Conservation (phyloP, 1,140 invertebrate genomes). For the Drosophila elegans region DNA sequence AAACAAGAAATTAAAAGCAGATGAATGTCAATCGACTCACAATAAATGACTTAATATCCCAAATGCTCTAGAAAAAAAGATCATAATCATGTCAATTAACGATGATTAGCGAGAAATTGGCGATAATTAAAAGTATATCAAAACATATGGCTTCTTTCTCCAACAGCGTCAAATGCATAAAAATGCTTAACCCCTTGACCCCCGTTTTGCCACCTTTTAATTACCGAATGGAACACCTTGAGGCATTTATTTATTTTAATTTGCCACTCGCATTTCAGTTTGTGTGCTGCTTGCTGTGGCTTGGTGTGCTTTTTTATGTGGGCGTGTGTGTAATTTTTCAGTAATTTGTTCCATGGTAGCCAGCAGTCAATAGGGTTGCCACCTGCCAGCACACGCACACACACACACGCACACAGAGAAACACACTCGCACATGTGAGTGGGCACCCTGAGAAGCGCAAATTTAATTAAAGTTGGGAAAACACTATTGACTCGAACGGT, state of each 20-base stretch:
- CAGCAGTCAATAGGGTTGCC: constrained; percentile 34
- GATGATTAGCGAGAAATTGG: constrained; percentile 9
- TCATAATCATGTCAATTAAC: constrained; percentile 9
- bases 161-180: constrained; percentile 2
- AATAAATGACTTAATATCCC: too few species aligned
- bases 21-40: too few species aligned
- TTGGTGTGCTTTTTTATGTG: constrained; percentile 1
- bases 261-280: constrained; percentile 3
- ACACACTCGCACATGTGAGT: constrained; percentile 14
- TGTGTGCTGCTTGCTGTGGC: constrained; percentile 17
- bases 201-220: constrained; percentile 42
- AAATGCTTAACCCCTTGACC: background rate
- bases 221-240: constrained; percentile 63
- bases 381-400: background rate
- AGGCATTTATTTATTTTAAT: constrained; percentile 43
- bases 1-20: too few species aligned
- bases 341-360: constrained; percentile 60
- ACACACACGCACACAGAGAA: constrained; percentile 1
- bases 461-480: constrained; percentile 81
- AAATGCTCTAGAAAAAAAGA: background rate
- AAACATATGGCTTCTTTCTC: background rate
- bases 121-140: constrained; percentile 27
- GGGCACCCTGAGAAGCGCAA: constrained; percentile 66
- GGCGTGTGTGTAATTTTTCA: constrained; percentile 49
- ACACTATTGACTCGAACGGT: constrained; percentile 79